Conservation (phyloP, 2,888 invertebrate genomes). For the Alentia gelatinosa region DNA sequence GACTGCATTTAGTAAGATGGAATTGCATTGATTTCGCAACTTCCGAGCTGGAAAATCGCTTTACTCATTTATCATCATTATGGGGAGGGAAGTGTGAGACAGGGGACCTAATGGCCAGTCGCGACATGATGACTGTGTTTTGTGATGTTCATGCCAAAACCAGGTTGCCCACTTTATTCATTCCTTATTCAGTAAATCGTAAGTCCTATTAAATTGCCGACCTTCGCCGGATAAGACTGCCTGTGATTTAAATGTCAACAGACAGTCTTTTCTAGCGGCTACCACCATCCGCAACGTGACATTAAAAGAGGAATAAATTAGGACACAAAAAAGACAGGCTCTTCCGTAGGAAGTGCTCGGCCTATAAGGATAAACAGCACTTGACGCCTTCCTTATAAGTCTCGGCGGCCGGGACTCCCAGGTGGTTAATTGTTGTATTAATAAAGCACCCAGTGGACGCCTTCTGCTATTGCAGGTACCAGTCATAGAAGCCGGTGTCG, state of each 20-base stretch:
- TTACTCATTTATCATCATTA: constrained; percentile 35
- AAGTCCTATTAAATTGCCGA: neutral
- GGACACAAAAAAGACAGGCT: neutral
- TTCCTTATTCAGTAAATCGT: neutral
- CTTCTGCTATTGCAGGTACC: neutral
- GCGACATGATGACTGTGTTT: neutral
- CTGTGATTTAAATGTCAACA: neutral
- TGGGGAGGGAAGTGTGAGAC: neutral
- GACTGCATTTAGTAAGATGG: constrained; percentile 38
- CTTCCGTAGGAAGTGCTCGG: neutral
- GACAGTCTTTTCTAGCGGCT: neutral
- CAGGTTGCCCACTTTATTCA: neutral
- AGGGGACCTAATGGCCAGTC: neutral
- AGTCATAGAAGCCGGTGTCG: neutral
- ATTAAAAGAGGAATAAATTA: neutral
- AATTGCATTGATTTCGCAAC: constrained; percentile 36
- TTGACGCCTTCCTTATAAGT: neutral
- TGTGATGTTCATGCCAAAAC: neutral
- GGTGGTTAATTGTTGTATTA: neutral
- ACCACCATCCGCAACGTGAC: neutral
- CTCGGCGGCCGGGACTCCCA: neutral
- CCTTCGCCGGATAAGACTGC: neutral
- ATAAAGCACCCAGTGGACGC: neutral
- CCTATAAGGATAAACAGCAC: neutral
- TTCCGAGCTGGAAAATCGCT: constrained; percentile 37